A percentile compares a stretch with the other conserved stretches of the same genome.
phyloP scores from a whole-genome alignment of 2,888 invertebrate species.

The Orchestes rusci region DNA sequence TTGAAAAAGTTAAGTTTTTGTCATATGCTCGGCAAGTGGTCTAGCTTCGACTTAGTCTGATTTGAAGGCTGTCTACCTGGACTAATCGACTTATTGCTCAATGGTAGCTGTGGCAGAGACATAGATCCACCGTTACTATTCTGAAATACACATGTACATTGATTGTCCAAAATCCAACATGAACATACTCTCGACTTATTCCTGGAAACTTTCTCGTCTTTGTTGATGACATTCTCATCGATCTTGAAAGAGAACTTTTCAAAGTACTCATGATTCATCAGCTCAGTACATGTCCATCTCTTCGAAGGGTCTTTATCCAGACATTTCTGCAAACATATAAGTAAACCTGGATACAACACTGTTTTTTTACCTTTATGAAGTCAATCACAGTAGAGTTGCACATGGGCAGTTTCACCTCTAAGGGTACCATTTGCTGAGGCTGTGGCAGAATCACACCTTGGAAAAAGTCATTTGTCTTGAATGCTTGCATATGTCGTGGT shows the following conservation, averaged over 20 bases:
- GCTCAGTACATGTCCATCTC: constrained; percentile 86
- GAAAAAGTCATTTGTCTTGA: constrained; percentile 88
- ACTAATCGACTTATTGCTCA: constrained; percentile 45
- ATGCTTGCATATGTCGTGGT: constrained; percentile 91
- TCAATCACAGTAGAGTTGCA: constrained; percentile 68
- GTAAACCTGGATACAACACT: constrained; percentile 20
- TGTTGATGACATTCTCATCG: constrained; percentile 61
- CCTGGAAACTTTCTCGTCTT: constrained; percentile 53
- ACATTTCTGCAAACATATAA: constrained; percentile 68
- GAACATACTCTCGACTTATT: constrained; percentile 56
- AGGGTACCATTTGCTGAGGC: constrained; percentile 75
- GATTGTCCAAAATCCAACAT: not conserved
- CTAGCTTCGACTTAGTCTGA: constrained; percentile 45
- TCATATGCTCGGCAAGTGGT: constrained; percentile 72
- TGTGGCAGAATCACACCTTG: constrained; percentile 89
- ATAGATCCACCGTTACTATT: constrained; percentile 46
- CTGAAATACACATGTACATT: constrained; percentile 30
- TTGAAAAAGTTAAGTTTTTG: constrained; percentile 42
- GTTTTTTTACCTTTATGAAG: constrained; percentile 65
- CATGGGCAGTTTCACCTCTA: constrained; percentile 80
- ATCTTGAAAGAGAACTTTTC: constrained; percentile 79
- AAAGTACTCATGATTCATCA: constrained; percentile 86
- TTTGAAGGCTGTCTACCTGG: constrained; percentile 45
- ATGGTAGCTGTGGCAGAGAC: constrained; percentile 59
- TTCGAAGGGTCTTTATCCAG: constrained; percentile 89